Evolutionary conservation across 2,797 vertebrate species (phyloP), one percentile per base, ranked within the genome.

Genomic region (Chelmon rostratus): DNA sequence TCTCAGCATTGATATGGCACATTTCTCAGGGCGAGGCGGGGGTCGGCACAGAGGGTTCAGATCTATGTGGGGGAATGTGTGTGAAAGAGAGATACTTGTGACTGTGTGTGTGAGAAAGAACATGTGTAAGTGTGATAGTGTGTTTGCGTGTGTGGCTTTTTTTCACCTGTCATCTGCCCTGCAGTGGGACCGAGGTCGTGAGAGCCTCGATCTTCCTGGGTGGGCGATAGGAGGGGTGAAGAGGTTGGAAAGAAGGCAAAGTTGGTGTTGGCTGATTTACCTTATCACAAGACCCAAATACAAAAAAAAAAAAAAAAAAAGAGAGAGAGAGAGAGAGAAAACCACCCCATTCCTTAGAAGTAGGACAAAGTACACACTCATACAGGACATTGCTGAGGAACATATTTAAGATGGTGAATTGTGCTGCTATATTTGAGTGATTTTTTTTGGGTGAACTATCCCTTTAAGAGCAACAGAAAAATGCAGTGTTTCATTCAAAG

Each of bases 1-100:
- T 92, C 92, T 92, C 91, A 90, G 86, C 90, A 79, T 73, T 35
- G 77, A 90, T 87, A 87, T 44, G 84, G 59, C 83, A 85, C 80
- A 87, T 90, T 90, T 89, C 80, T 89, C 86, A 78, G 86, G 80
- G 73, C n/a, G 31, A 84, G 68, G 40, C 3, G 31, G 77, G 73
- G 80, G 77, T 68, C 62, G 28, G 37, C 78, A 57, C 81, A 49
- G 53, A 76, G 38, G 68, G 61, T 64, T 70, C 44, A 2, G 53
- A 49, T 68, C 71, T 62, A 56, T 33, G 35, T 77, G 83, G 76
- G 73, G 79, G 79, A 76, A 73, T 82, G 56, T 53, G 73, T 70
- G 28, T 66, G 53, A 78, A 52, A 59, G 57, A 63, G n/a, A 78
- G 52, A 81, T 37, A 53, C 16, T 73, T 68, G 44, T 81, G 77